Evolutionary conservation across 2,113 vertebrate species (phyloP), one percentile per base, ranked within the genome.

Genomic region (Nerophis lumbriciformis): DNA sequence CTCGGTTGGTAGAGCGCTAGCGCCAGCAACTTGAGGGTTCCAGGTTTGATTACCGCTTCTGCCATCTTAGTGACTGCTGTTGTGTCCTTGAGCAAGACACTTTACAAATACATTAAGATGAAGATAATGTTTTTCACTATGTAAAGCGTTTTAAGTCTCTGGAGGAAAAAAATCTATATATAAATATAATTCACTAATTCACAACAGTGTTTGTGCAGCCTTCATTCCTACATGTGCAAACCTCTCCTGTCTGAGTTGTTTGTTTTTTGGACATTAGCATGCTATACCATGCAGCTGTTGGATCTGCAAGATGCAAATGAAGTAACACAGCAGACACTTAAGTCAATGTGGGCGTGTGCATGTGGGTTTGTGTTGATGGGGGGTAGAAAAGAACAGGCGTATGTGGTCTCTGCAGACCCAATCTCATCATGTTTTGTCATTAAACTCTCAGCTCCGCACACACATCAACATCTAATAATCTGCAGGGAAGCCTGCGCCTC

Each of bases 351-450:
- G 21, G 51, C 49, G 16, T 53, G 54, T 55, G 52, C n/a, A 39
- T 63, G 28, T 16, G 36, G 10, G 14, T 21, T 42, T 28, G 60
- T 58, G 61, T 14, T 13, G 19, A 48, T 49, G 59, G 61, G 36
- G 61, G 48, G 52, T 39, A 35, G 70, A 63, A 49, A 61, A 76
- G 63, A 81, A 79, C 78, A 81, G 79, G 77, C 81, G 79, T 71
- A 75, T 71, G 72, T 35, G 65, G 71, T 74, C 80, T 68, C 77
- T 49, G 44, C 65, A 66, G 75, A 71, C 75, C 64, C 68, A 4
- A 53, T 51, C 83, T 80, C 75, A 85, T 85, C 77, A 75, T 75
- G 72, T 74, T 77, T 71, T 73, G 64, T 77, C 83, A 87, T 85
- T 83, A 79, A 84, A 82, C 76, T 69, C 68, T 72, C 86, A 80